Percentiles rank a stretch among this genome's conserved stretches.
phyloP scores from a whole-genome alignment of 2,888 invertebrate species.

The Thereva unica region DNA sequence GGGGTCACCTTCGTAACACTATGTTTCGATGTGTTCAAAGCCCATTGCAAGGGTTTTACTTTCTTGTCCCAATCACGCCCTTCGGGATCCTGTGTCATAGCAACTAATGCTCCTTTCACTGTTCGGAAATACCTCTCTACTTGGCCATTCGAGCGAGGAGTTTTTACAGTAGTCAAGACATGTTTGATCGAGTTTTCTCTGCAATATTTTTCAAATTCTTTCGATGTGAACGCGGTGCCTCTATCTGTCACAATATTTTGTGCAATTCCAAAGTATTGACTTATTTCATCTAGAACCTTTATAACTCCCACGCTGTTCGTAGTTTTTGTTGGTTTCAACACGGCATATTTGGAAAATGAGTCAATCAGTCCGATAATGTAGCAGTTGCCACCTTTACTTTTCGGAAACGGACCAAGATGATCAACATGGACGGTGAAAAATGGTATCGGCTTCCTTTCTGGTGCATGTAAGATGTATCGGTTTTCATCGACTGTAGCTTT shows the following conservation, averaged over 20 bases:
- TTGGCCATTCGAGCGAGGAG: constrained; percentile 41
- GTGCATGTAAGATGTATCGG: too few species aligned
- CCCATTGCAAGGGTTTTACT: constrained; percentile 36
- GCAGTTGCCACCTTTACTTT: constrained; percentile 41
- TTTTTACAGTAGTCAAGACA: constrained; percentile 36
- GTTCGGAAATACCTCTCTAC: constrained; percentile 37
- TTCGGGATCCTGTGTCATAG: not conserved
- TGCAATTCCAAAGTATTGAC: constrained; percentile 36
- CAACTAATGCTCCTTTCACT: too few species aligned
- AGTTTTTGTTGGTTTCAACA: constrained; percentile 37
- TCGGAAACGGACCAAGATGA: too few species aligned
- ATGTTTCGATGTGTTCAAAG: constrained; percentile 37
- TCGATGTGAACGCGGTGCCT: too few species aligned
- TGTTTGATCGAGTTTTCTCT: constrained; percentile 35
- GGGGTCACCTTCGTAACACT: constrained; percentile 34
- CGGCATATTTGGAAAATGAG: constrained; percentile 12
- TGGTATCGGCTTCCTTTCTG: too few species aligned
- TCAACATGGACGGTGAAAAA: too few species aligned
- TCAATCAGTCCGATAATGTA: constrained; percentile 37
- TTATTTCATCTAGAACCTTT: constrained; percentile 25
- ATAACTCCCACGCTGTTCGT: constrained; percentile 34
- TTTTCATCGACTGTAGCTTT: constrained; percentile 37
- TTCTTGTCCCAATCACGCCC: constrained; percentile 41
- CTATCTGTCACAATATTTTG: constrained; percentile 36
- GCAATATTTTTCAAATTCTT: too few species aligned